Evolutionary conservation across 1,140 invertebrate species (phyloP).

Genomic region (honey bee (Apis mellifera)): DNA sequence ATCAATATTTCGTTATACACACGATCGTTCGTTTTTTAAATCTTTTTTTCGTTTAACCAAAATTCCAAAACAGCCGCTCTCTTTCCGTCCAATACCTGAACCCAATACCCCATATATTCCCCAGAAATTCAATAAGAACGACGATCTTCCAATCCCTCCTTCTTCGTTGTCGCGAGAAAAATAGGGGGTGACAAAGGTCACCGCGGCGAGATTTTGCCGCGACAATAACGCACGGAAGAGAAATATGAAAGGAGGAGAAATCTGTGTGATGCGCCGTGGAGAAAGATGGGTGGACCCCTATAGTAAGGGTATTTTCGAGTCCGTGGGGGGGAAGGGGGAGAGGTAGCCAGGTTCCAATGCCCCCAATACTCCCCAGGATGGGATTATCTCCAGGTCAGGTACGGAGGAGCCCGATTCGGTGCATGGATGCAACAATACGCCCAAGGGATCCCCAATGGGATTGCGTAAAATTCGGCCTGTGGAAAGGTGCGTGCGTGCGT

Average conservation of each 20-base stretch:
- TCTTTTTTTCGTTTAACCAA: neutral
- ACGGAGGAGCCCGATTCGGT: conserved; percentile 56
- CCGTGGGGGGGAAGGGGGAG: conserved; percentile 57
- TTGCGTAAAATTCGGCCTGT: conserved; percentile 70
- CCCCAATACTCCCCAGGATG: conserved; percentile 67
- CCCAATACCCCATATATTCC: conserved; percentile 3
- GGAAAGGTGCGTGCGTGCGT: conserved; percentile 66
- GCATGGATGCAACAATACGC: conserved; percentile 68
- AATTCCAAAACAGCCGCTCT: neutral
- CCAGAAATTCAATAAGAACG: neutral
- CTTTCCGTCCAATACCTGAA: neutral
- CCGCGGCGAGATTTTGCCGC: conserved; percentile 55
- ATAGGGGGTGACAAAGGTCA: conserved; percentile 55
- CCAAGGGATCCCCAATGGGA: conserved; percentile 68
- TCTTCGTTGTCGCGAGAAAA: conserved; percentile 38
- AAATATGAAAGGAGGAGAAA: conserved; percentile 47
- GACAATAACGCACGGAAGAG: conserved; percentile 60
- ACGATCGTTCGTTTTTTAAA: no score
- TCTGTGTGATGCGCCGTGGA: neutral
- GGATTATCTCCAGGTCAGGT: conserved; percentile 79
- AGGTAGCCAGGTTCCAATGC: conserved; percentile 61
- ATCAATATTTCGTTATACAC: no score
- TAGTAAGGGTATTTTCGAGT: conserved; percentile 56
- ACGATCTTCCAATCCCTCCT: neutral
- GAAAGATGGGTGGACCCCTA: conserved; percentile 22